Conservation (phyloP, 2,888 invertebrate species). For the Lasioglossum villosulum region DNA sequence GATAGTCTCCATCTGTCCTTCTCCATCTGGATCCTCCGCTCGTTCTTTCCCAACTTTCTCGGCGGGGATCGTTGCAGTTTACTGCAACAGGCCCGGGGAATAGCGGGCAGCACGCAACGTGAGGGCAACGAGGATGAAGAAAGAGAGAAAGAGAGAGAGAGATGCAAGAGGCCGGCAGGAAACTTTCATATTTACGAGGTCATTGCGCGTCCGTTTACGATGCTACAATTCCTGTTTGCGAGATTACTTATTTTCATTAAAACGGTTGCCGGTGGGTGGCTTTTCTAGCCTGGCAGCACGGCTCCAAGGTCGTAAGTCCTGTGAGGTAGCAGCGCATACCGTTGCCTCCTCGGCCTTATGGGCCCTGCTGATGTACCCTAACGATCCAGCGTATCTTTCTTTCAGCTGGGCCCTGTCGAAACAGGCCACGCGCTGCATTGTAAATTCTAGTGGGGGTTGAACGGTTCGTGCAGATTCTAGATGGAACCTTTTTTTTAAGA, state of each 20-base stretch:
- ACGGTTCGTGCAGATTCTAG: neutral
- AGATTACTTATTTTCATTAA: slow-evolving; percentile 83
- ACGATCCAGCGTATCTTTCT: slow-evolving; percentile 27
- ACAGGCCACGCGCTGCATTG: neutral
- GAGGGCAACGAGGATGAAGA: slow-evolving; percentile 17
- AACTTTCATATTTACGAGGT: slow-evolving; percentile 81
- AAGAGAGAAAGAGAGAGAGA: slow-evolving; percentile 19
- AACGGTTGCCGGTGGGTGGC: slow-evolving; percentile 76
- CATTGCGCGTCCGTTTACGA: slow-evolving; percentile 79
- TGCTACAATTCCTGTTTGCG: slow-evolving; percentile 80
- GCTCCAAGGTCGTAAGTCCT: slow-evolving; percentile 63
- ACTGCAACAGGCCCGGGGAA: slow-evolving; percentile 38
- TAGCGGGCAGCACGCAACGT: slow-evolving; percentile 6
- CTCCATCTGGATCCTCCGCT: slow-evolving; percentile 7
- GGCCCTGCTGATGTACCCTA: slow-evolving; percentile 41
- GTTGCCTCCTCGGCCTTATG: slow-evolving; percentile 18
- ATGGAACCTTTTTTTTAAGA: neutral
- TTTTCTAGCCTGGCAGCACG: slow-evolving; percentile 24
- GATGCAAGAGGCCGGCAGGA: slow-evolving; percentile 21
- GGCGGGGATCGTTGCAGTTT: slow-evolving; percentile 19
- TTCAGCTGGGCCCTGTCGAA: neutral
- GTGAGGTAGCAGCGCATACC: slow-evolving; percentile 61
- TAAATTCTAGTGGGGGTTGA: slow-evolving; percentile 13
- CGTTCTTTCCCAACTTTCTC: slow-evolving; percentile 17
- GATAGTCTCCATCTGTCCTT: slow-evolving; percentile 1